Conservation (phyloP, 2,888 invertebrate genomes). For the Pristionchus entomophagus region DNA sequence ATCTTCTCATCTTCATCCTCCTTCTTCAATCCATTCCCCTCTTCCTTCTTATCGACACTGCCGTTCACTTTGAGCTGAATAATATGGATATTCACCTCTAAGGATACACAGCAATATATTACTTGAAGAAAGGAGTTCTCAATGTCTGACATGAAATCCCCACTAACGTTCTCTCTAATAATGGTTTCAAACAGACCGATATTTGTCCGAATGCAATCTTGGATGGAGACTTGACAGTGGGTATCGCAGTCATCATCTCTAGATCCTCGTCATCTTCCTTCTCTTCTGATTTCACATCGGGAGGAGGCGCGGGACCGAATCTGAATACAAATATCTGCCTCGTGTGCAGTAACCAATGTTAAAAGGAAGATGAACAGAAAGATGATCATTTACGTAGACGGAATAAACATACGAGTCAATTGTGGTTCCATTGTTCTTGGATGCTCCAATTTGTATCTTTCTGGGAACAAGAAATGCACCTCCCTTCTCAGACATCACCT, state of each 20-base stretch:
- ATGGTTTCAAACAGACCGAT: neutral
- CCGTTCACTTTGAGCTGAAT: conserved; percentile 36
- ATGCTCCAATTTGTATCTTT: conserved; percentile 26
- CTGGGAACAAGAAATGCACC: conserved; percentile 34
- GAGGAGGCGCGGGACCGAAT: conserved; percentile 5
- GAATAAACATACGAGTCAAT: neutral
- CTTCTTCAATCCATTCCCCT: neutral
- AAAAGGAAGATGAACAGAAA: neutral
- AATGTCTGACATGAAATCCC: no score
- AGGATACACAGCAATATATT: no score
- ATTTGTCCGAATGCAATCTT: conserved; percentile 36
- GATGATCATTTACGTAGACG: no score
- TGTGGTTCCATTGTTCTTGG: conserved; percentile 31
- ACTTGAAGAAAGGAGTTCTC: no score
- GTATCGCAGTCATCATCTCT: neutral
- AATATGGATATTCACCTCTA: no score
- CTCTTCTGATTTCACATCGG: neutral
- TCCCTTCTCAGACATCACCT: conserved; percentile 44
- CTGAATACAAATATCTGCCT: neutral
- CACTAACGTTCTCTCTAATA: no score
- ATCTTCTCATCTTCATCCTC: neutral
- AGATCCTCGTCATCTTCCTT: conserved; percentile 13
- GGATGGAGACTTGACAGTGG: neutral
- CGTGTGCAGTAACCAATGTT: neutral
- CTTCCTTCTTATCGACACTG: neutral